Percentiles rank a stretch among this genome's conserved stretches.
Evolutionary conservation across 2,113 vertebrate species (phyloP).

Genomic region (Neogobius melanostomus): DNA sequence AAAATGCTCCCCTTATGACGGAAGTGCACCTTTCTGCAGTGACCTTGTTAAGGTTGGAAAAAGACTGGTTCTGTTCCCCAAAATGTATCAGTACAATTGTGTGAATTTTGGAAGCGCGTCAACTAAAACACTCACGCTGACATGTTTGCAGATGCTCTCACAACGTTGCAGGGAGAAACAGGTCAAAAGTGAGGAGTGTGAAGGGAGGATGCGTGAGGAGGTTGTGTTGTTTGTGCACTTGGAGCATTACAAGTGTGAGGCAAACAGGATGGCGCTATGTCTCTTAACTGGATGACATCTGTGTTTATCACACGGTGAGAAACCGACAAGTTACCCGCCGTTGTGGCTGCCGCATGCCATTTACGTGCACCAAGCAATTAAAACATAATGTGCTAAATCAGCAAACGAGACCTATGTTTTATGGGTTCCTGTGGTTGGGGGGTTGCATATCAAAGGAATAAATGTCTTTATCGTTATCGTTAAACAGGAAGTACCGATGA

Average conservation of each 20-base stretch:
- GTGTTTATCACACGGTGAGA: slow-evolving; percentile 16
- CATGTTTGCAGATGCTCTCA: slow-evolving; percentile 8
- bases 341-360: slow-evolving; percentile 11
- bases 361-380: slow-evolving; percentile 11
- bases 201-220: not conserved
- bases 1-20: slow-evolving; percentile 29
- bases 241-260: not conserved
- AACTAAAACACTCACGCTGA: not conserved
- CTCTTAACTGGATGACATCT: not conserved
- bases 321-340: slow-evolving; percentile 1
- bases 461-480: not conserved
- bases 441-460: not conserved
- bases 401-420: not conserved
- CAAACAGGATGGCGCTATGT: slow-evolving; percentile 3
- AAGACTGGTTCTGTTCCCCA: slow-evolving; percentile 2
- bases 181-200: not conserved
- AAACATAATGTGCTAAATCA: slow-evolving; percentile 2
- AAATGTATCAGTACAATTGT: not conserved
- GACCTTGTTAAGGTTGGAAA: slow-evolving; percentile 40
- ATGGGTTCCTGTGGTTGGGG: not conserved
- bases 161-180: slow-evolving; percentile 1
- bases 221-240: not conserved
- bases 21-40: slow-evolving; percentile 26
- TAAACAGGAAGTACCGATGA: not conserved
- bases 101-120: not conserved